Evolutionary conservation across 1,140 invertebrate species (phyloP), one percentile per base, ranked within the genome.

Genomic region (Drosophila pseudoobscura): DNA sequence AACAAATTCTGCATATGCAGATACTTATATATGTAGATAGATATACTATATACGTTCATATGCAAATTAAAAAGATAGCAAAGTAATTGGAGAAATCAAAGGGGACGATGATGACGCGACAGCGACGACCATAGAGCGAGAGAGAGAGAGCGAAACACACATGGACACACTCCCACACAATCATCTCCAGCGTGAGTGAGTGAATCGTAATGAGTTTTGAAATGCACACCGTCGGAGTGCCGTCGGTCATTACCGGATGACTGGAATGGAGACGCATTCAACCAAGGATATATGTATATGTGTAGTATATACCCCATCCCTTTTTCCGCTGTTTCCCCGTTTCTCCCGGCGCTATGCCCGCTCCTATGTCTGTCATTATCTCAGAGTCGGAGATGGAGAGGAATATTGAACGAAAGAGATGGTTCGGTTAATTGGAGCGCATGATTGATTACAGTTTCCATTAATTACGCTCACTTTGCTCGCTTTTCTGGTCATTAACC

Each of bases 361-460:
- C 39, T 6, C 20, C 20, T 43, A 53, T 20, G 22, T 60, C 31
- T 31, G 17, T 41, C 35, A 59, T 22, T 41, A 41, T 29, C 39
- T 50, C 8, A 31, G 31, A 29, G 24, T 31, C 26, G 22, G 20
- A 60, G n/a, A 55, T 62, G 13, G 51, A 63, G 29, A 46, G 49
- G n/a, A 46, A 39, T 22, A 47, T 54, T 29, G 41, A 22, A 11
- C 41, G 65, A 15, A 6, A 45, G 26, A 41, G 63, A 79, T 49
- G 54, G 52, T 54, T 65, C 55, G 73, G 80, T 80, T 87, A 87
- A 85, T 87, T 85, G 80, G 74, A 87, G 78, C 82, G 80, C 70
- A 85, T 85, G 80, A 85, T 85, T 85, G 82, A 87, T 88, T 85
- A 82, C 83, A 78, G 64, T 88, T 70, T 57, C 69, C 80, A 77